Evolutionary conservation across 1,140 invertebrate species (phyloP).

Genomic region (Bradysia coprophila): DNA sequence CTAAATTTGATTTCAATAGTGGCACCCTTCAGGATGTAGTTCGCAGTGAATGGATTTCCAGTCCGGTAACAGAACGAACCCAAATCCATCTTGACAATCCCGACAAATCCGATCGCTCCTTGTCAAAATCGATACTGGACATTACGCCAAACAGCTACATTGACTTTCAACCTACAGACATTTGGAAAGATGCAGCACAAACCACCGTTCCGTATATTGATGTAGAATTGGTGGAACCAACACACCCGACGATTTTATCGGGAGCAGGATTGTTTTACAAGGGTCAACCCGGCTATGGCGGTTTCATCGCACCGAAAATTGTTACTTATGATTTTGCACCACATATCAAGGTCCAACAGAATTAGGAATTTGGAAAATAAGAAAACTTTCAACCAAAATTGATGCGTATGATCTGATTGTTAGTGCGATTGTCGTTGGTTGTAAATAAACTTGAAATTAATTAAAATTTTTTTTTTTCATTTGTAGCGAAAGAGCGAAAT

Average conservation of each 20-base stretch:
- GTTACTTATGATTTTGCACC: background rate
- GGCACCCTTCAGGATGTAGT: constrained; percentile 39
- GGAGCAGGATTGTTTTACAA: background rate
- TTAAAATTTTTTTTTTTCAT: no score
- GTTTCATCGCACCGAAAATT: constrained; percentile 1
- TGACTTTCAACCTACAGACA: background rate
- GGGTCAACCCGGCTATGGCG: background rate
- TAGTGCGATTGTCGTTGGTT: no score
- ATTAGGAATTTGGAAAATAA: no score
- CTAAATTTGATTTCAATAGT: constrained; percentile 58
- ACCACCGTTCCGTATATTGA: background rate
- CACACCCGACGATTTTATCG: background rate
- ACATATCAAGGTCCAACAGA: no score
- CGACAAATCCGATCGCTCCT: constrained; percentile 47
- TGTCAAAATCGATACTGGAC: constrained; percentile 5
- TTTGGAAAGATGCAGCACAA: background rate
- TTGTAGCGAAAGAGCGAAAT: no score
- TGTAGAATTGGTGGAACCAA: background rate
- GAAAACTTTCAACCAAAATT: no score
- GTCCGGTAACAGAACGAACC: constrained; percentile 55
- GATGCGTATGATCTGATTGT: no score
- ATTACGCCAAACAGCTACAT: background rate
- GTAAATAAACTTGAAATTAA: no score
- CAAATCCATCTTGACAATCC: constrained; percentile 35
- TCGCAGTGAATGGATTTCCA: constrained; percentile 60